phyloP scores from a whole-genome alignment of 2,113 vertebrate species.

The Rhea pennata region DNA sequence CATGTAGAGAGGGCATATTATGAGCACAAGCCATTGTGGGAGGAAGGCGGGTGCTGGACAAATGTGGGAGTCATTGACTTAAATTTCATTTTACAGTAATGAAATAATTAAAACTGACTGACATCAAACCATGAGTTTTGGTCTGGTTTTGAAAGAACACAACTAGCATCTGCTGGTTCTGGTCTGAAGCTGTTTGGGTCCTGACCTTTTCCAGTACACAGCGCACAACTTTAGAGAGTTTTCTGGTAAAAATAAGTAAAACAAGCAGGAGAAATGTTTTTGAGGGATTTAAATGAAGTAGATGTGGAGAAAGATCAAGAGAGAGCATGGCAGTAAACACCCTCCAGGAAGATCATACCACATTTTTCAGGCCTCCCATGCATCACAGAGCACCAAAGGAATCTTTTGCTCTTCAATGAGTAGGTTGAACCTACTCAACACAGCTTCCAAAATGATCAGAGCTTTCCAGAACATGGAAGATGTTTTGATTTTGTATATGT shows the following conservation, averaged over 20 bases:
- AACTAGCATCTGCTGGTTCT: neutral
- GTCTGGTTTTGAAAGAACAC: slow-evolving; percentile 20
- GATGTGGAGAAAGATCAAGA: slow-evolving; percentile 7
- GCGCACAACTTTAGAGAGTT: slow-evolving; percentile 14
- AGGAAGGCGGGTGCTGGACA: neutral
- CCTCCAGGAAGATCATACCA: neutral
- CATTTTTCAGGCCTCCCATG: neutral
- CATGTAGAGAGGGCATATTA: neutral
- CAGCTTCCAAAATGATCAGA: neutral
- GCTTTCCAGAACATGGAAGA: neutral
- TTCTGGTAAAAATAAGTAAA: slow-evolving; percentile 32
- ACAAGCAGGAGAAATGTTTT: neutral
- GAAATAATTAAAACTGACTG: slow-evolving; percentile 30
- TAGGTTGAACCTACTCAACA: neutral
- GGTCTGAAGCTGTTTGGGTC: slow-evolving; percentile 9
- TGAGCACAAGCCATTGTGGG: neutral
- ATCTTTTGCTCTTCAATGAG: neutral
- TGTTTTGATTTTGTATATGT: neutral
- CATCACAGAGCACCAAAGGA: neutral
- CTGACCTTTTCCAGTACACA: neutral
- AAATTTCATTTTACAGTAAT: neutral
- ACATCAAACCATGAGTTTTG: neutral
- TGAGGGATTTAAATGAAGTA: neutral
- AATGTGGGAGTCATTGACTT: neutral
- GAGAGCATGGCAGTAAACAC: neutral